A percentile compares a stretch with the other conserved stretches of the same genome.
phyloP scores from a whole-genome alignment of 2,797 vertebrate species.

The Intellagama lesueurii region DNA sequence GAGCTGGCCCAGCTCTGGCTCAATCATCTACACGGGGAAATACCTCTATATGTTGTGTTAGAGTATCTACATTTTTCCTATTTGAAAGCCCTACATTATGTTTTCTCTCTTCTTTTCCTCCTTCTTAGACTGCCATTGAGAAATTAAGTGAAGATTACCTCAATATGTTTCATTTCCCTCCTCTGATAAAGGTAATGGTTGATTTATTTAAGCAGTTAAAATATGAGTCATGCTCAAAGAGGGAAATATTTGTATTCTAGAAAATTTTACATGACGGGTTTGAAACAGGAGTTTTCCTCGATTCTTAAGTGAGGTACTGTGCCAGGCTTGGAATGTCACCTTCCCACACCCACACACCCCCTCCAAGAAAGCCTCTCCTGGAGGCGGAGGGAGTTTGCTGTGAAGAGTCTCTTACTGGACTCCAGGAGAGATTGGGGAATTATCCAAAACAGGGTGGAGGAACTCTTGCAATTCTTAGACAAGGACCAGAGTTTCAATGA shows the following conservation, averaged over 20 bases:
- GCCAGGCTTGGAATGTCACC: no score
- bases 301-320: no score
- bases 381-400: background rate
- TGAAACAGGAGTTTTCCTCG: no score
- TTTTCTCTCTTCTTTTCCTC: slow-evolving; percentile 19
- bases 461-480: background rate
- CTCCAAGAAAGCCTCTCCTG: background rate
- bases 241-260: background rate
- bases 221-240: background rate
- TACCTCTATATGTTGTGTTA: background rate
- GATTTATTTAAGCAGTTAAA: slow-evolving; percentile 32
- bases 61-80: no score
- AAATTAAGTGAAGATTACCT: slow-evolving; percentile 94
- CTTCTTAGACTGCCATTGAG: slow-evolving; percentile 91
- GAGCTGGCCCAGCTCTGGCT: background rate
- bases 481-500: background rate
- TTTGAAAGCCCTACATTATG: no score
- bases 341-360: background rate
- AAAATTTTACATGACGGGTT: background rate
- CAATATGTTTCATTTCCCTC: slow-evolving; percentile 94
- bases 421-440: background rate
- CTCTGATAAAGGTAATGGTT: slow-evolving; percentile 89
- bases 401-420: background rate
- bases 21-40: accelerated
- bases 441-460: background rate